Evolutionary conservation across 2,888 invertebrate genomes (phyloP).

Genomic region (Drosophila borealis): DNA sequence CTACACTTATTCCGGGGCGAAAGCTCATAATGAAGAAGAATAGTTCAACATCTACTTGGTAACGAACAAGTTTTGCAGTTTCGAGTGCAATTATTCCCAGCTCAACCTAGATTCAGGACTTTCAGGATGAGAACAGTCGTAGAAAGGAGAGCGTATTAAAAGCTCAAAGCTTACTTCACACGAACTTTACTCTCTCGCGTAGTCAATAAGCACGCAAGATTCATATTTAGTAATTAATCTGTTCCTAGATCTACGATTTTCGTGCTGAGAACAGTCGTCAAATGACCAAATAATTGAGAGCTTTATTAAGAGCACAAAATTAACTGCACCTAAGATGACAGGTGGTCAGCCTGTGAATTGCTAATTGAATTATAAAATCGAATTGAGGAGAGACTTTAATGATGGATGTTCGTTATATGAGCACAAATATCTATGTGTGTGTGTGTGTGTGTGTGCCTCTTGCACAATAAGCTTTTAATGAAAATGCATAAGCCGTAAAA

Average conservation of each 20-base stretch:
- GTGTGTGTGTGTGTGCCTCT: constrained; percentile 8
- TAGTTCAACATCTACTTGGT: too few species aligned
- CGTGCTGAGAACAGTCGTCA: background rate
- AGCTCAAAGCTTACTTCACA: background rate
- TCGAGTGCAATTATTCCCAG: too few species aligned
- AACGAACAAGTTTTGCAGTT: too few species aligned
- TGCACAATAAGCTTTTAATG: constrained; percentile 48
- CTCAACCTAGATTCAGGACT: too few species aligned
- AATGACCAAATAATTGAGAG: background rate
- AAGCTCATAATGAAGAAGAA: too few species aligned
- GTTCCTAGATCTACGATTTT: background rate
- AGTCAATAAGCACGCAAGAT: background rate
- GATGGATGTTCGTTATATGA: constrained; percentile 41
- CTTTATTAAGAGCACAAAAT: background rate
- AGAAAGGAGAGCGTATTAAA: too few species aligned
- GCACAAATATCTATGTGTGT: constrained; percentile 16
- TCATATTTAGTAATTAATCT: background rate
- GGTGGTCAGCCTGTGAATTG: background rate
- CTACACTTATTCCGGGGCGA: too few species aligned
- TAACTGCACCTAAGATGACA: background rate
- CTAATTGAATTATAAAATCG: constrained; percentile 33
- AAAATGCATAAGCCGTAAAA: constrained; percentile 39
- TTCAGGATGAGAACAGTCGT: too few species aligned
- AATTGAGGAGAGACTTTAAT: constrained; percentile 13
- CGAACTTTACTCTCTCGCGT: background rate